Conservation (phyloP, 2,888 invertebrate genomes). For the Ametastegia equiseti region DNA sequence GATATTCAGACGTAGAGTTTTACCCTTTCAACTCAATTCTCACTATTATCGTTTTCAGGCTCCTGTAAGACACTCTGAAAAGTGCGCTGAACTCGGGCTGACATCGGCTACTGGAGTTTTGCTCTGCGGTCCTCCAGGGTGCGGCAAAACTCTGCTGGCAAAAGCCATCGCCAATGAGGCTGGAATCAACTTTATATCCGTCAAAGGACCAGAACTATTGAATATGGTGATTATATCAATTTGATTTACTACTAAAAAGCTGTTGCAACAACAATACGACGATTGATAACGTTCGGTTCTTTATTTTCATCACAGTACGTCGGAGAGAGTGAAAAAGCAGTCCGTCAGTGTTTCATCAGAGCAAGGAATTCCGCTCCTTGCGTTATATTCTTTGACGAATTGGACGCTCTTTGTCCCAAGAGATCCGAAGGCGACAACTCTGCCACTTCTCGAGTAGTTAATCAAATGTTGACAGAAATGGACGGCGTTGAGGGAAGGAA, state of each 20-base stretch:
- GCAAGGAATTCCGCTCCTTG: constrained; percentile 97
- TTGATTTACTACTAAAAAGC: background rate
- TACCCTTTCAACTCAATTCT: too few relatives aligned
- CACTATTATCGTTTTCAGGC: constrained; percentile 78
- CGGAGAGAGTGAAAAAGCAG: constrained; percentile 98
- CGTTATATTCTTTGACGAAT: constrained; percentile 99
- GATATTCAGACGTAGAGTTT: too few relatives aligned
- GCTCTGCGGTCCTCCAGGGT: constrained; percentile 98
- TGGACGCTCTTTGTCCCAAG: constrained; percentile 96
- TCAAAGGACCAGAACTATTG: constrained; percentile 98
- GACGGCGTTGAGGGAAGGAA: constrained; percentile 95
- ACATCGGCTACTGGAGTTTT: constrained; percentile 92
- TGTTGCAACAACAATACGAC: too few relatives aligned
- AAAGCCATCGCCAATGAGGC: constrained; percentile 99
- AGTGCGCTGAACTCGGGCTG: constrained; percentile 88
- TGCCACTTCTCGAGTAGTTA: constrained; percentile 92
- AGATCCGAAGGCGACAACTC: constrained; percentile 87
- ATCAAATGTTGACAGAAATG: constrained; percentile 98
- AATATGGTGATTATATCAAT: constrained; percentile 91
- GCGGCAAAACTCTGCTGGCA: constrained; percentile 96
- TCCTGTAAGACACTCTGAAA: constrained; percentile 92
- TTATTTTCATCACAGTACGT: constrained; percentile 84
- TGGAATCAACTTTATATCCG: constrained; percentile 98
- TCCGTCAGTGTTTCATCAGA: constrained; percentile 96
- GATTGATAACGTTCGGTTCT: too few relatives aligned